A percentile compares a stretch with the other conserved stretches of the same genome.
These are phyloP conservation scores for Salticus scenicus DNA, from an alignment of 2,888 invertebrate genomes.

Conservation along the genomic window DNA sequence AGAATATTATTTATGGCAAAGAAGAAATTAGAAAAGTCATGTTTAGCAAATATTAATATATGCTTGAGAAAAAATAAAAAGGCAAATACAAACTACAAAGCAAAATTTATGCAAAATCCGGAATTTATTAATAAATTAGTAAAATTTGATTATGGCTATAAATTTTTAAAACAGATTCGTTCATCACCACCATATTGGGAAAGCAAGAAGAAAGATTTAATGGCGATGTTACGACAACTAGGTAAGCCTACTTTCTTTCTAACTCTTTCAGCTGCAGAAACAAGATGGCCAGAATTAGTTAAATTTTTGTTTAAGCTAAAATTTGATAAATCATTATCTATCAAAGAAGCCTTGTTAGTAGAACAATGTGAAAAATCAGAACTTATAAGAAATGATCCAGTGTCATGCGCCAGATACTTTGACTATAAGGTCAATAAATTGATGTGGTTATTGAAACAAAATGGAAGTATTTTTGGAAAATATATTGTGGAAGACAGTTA, in stretches of 20 bases:
- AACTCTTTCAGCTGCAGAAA: background rate
- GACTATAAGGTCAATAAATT: background rate
- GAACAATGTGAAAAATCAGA: background rate
- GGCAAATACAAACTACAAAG: background rate
- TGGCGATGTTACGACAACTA: background rate
- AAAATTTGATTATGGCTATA: background rate
- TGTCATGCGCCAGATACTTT: background rate
- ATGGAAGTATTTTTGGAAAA: background rate
- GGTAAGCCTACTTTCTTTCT: background rate
- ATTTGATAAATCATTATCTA: background rate
- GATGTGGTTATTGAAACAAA: background rate
- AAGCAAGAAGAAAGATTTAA: background rate
- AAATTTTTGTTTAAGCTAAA: background rate
- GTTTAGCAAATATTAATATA: background rate
- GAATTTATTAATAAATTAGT: background rate
- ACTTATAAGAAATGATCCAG: conserved; percentile 3
- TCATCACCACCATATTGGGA: background rate
- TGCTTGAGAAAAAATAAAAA: background rate
- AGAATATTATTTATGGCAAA: background rate
- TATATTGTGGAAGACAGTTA: background rate
- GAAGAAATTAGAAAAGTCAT: background rate
- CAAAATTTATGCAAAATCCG: background rate
- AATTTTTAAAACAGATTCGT: background rate
- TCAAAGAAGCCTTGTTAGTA: background rate
- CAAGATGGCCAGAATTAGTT: background rate